These are phyloP conservation scores for Catocala sponsa DNA, from an alignment of 2,888 invertebrate species.

Conservation along the genomic window DNA sequence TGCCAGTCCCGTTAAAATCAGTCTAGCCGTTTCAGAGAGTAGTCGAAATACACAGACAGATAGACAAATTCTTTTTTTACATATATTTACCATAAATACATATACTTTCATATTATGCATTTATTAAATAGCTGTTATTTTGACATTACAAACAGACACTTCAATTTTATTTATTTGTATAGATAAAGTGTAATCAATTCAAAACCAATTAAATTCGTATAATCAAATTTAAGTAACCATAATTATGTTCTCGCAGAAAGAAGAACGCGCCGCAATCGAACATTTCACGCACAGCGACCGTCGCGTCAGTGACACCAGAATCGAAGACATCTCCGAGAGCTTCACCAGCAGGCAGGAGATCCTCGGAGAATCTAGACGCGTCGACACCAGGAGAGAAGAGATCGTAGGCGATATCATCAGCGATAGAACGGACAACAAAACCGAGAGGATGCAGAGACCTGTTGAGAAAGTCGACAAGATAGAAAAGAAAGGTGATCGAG, in stretches of 20 bases:
- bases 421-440: conserved; percentile 30
- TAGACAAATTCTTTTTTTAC: no score
- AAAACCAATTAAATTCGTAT: no score
- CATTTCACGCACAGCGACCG: conserved; percentile 80
- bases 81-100: no score
- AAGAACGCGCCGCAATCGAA: conserved; percentile 77
- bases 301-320: conserved; percentile 58
- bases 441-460: conserved; percentile 38
- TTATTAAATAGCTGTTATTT: no score
- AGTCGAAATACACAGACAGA: no score
- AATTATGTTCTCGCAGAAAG: conserved; percentile 62
- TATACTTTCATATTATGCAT: no score
- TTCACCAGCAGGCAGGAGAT: conserved; percentile 30
- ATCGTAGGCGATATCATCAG: conserved; percentile 15
- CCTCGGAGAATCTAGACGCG: conserved; percentile 35
- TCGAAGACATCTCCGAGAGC: conserved; percentile 52
- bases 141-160: no score
- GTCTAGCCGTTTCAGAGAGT: no score
- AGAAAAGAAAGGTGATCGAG: conserved; percentile 59
- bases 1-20: no score
- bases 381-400: conserved; percentile 37
- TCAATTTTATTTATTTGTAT: no score
- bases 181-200: no score
- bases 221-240: no score
- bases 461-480: conserved; percentile 53